Base-by-base conservation (phyloP, 2,113 vertebrate species). In the Nothobranchius kuhntae region DNA sequence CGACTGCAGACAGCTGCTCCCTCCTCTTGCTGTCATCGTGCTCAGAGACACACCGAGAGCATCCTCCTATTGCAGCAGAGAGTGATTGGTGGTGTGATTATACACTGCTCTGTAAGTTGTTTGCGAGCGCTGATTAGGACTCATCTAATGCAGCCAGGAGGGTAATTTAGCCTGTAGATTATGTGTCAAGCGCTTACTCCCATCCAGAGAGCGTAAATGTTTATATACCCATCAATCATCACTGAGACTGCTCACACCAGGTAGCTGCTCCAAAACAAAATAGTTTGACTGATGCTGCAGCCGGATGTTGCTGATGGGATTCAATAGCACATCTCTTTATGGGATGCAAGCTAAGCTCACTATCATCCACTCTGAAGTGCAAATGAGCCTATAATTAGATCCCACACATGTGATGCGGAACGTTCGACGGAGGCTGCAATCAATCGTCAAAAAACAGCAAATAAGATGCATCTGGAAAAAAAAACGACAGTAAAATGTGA, bases 341-440 rank as follows among this genome's bases (percentile, higher is more conserved):
- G 74, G 69, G 83, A 74, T 44, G 60, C 44, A 57, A 64, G 77
- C 76, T 67, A 42, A 81, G 76, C 80, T 58, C 35, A 50, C 75
- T 53, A 68, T 81, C 69, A 78, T 55, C 63, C 71, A 58, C 80
- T 87, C 65, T 89, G 87, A 89, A 86, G 88, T 89, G 86, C 69
- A 89, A 91, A 91, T 89, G 46, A 85, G 78, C 65, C 73, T 84
- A 89, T 88, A 86, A 90, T 87, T 88, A 90, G 87, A 89, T 88
- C 86, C 68, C 51, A 76, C 71, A 84, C 8, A 58, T 80, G 79
- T 81, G 83, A 75, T 84, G 74, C 73, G 69, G 70, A 73, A 77
- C 45, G 40, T 68, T 50, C 72, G 68, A 36, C 71, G 65, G 71
- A 76, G 68, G 75, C 77, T 67, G 61, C 57, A 73, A 64, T 65